Evolutionary conservation across 2,888 invertebrate species (phyloP).

Genomic region (Dynastes hyllus): DNA sequence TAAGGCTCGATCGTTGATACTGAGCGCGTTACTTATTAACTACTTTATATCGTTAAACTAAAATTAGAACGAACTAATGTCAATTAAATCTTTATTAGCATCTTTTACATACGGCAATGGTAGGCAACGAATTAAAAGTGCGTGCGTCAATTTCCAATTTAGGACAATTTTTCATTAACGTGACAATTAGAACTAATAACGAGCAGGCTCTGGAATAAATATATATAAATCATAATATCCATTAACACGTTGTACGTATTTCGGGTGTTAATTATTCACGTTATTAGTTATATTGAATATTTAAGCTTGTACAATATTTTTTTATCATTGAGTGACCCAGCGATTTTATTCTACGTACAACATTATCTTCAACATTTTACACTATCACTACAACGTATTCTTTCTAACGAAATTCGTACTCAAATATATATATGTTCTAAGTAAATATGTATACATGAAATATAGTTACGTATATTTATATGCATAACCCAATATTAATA

Average conservation of each 20-base stretch:
- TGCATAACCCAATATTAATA: constrained; percentile 13
- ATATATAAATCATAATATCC: constrained; percentile 34
- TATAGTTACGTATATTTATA: not conserved
- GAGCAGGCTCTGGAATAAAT: not conserved
- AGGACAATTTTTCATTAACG: constrained; percentile 48
- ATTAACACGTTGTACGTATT: constrained; percentile 17
- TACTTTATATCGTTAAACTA: constrained; percentile 48
- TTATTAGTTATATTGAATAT: not conserved
- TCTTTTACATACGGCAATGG: constrained; percentile 41
- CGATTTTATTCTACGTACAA: not conserved
- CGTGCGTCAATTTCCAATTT: constrained; percentile 47
- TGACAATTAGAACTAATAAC: constrained; percentile 37
- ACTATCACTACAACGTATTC: too few species aligned
- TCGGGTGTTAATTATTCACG: not conserved
- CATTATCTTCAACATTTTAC: too few species aligned
- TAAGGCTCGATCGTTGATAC: constrained; percentile 41
- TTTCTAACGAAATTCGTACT: not conserved
- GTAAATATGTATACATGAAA: not conserved
- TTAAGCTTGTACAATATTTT: not conserved
- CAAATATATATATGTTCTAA: not conserved
- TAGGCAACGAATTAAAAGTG: constrained; percentile 43
- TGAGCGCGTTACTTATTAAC: constrained; percentile 45
- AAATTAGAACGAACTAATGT: constrained; percentile 48
- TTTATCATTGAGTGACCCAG: not conserved
- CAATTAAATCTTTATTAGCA: constrained; percentile 49